Conservation (phyloP, 2,113 vertebrate species). For the Phylloscopus trochilus region DNA sequence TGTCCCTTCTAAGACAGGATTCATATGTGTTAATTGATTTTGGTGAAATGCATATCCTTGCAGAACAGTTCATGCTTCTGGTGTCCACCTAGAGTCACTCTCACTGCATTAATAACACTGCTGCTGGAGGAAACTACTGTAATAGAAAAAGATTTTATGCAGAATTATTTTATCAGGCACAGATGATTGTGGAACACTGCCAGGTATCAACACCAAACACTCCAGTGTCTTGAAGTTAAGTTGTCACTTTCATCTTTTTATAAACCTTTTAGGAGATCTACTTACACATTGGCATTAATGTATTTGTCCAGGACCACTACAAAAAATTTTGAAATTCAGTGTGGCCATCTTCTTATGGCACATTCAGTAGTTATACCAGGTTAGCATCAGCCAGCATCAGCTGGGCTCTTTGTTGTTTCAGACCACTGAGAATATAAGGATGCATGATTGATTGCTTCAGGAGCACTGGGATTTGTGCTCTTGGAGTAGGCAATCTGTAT, state of each 20-base stretch:
- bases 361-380: not conserved
- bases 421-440: not conserved
- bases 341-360: not conserved
- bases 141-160: not conserved
- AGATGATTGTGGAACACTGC: not conserved
- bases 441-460: not conserved
- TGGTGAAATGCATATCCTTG: not conserved
- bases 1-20: not conserved
- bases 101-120: not conserved
- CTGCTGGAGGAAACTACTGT: not conserved
- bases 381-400: not conserved
- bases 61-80: not conserved
- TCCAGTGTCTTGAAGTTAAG: not conserved
- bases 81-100: not conserved
- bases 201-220: not conserved
- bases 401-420: not conserved
- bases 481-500: not conserved
- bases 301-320: not conserved
- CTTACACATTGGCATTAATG: not conserved
- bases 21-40: not conserved
- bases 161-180: not conserved
- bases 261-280: not conserved
- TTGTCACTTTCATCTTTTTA: not conserved
- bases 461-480: not conserved
- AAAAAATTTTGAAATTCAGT: not conserved